Base-by-base conservation (phyloP, 2,797 vertebrate genomes). In the Sphaeramia orbicularis region DNA sequence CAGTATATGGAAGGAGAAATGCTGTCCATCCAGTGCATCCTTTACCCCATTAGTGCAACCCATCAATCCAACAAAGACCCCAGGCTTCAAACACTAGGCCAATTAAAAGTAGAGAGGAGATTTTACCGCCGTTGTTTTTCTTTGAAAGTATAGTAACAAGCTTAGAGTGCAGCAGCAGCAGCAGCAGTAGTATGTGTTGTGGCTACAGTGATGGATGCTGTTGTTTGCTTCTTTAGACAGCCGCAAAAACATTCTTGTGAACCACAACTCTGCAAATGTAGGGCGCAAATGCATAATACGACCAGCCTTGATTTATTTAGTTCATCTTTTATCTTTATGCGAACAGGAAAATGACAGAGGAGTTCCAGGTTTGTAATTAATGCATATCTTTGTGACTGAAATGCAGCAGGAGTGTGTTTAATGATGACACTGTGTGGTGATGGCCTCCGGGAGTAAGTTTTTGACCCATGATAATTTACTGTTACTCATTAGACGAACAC, bases 61-160 rank as follows among this genome's bases (percentile, higher is more conserved):
- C 40, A 57, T 59, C 56, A 37, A 52, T 61, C 51, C 50, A 50
- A 38, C 65, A 64, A 71, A 67, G 62, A 66, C 43, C 32, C 51
- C 19, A n/a, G 24, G 45, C 57, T 62, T 72, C 57, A 69, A 66
- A 60, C 48, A 44, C 49, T 52, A 50, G 21, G 55, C 58, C 69
- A 87, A 86, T 84, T 86, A 87, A 58, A 36, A 76, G 52, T 30
- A 32, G 42, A 71, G 45, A 13, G 15, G 13, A 58, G n/a, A 16
- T 70, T 70, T 84, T 67, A 74, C 61, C 73, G 78, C 65, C 30
- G 58, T 65, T 74, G 36, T 76, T 82, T 11, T 65, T n/a, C 56
- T 55, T 55, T 60, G 32, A 30, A 64, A 56, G 42, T 50, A 48
- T 50, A 52, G 71, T 76, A 83, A 85, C 52, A 21, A 84, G 80